phyloP scores from a whole-genome alignment of 2,113 vertebrate species.

The Thymallus thymallus region DNA sequence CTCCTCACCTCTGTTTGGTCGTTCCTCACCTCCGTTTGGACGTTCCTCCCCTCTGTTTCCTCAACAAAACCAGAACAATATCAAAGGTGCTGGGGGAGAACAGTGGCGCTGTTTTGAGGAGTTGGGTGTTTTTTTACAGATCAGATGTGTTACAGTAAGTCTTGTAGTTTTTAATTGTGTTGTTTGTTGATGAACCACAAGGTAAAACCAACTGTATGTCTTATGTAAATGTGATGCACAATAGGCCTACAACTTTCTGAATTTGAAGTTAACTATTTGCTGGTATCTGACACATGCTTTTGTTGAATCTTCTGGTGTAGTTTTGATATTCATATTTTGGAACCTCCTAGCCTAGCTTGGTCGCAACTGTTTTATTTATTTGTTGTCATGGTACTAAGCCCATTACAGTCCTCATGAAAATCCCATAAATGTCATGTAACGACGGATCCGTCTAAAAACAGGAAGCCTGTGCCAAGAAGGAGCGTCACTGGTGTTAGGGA shows the following conservation, averaged over 20 bases:
- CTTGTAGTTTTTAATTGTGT: background rate
- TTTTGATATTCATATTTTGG: constrained; percentile 35
- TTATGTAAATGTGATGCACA: too few relatives aligned
- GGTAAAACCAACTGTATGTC: background rate
- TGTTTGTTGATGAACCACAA: background rate
- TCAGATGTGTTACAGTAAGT: background rate
- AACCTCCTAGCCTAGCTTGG: constrained; percentile 30
- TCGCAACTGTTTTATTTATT: constrained; percentile 54
- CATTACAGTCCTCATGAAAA: constrained; percentile 63
- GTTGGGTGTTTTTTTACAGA: too few relatives aligned
- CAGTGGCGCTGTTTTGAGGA: too few relatives aligned
- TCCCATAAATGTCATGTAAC: constrained; percentile 67
- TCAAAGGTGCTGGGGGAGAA: too few relatives aligned
- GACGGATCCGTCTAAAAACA: constrained; percentile 56
- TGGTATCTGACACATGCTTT: constrained; percentile 29
- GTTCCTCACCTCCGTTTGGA: too few relatives aligned
- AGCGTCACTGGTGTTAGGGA: constrained; percentile 60
- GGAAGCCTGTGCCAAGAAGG: constrained; percentile 61
- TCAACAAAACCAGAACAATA: too few relatives aligned
- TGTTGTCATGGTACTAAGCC: constrained; percentile 66
- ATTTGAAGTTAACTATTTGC: background rate
- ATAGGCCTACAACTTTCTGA: too few relatives aligned
- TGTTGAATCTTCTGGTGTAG: constrained; percentile 31
- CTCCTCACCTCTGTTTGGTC: too few relatives aligned
- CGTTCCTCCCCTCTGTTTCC: too few relatives aligned